Evolutionary conservation across 2,797 vertebrate species (phyloP).

Genomic region (Neosalanx taihuensis): DNA sequence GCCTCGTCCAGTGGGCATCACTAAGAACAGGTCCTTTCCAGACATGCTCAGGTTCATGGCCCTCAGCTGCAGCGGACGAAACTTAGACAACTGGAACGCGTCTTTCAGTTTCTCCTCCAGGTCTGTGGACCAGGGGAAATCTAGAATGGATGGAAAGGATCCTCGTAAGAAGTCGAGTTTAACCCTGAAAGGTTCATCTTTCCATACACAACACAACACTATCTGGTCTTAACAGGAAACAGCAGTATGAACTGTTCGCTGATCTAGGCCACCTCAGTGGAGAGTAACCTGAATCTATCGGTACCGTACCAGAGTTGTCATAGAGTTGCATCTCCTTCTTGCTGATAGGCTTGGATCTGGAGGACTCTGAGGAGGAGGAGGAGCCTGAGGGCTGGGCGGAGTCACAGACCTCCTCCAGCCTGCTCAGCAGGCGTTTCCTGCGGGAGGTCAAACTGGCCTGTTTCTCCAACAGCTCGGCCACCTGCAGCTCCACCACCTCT

Average conservation of each 20-base stretch:
- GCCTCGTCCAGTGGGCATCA: slow-evolving; percentile 95
- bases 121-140: slow-evolving; percentile 87
- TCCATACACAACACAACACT: background rate
- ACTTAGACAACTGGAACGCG: slow-evolving; percentile 80
- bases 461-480: slow-evolving; percentile 84
- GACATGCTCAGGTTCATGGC: slow-evolving; percentile 89
- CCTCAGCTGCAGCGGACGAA: slow-evolving; percentile 86
- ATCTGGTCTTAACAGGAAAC: background rate
- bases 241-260: too few species aligned
- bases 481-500: slow-evolving; percentile 82
- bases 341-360: slow-evolving; percentile 58
- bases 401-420: slow-evolving; percentile 74
- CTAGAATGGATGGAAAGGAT: slow-evolving; percentile 54
- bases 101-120: slow-evolving; percentile 71
- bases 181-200: background rate
- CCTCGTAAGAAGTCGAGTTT: background rate
- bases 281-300: background rate
- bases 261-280: background rate
- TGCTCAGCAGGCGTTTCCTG: slow-evolving; percentile 74
- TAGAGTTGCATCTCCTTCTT: slow-evolving; percentile 69
- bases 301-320: slow-evolving; percentile 78
- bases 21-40: slow-evolving; percentile 86
- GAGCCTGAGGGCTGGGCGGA: slow-evolving; percentile 50
- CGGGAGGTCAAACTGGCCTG: slow-evolving; percentile 79
- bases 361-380: slow-evolving; percentile 44